Evolutionary conservation across 2,113 vertebrate species (phyloP).

Genomic region (Ctenomys sociabilis): DNA sequence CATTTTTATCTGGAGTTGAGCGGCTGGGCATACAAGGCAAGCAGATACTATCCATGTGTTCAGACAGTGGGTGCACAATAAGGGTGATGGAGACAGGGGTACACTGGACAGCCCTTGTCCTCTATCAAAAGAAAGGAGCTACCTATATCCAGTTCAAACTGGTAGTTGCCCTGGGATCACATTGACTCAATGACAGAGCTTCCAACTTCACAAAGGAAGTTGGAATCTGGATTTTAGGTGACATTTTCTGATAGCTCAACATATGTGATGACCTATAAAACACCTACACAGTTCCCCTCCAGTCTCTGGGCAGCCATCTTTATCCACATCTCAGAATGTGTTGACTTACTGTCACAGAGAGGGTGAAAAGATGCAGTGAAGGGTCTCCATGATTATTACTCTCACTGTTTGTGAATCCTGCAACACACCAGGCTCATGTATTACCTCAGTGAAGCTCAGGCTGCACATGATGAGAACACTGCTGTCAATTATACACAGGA

Average conservation of each 20-base stretch:
- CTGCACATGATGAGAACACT: background rate
- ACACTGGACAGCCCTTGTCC: background rate
- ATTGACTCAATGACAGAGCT: background rate
- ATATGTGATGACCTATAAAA: background rate
- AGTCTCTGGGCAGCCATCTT: background rate
- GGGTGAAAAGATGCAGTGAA: background rate
- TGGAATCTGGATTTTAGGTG: background rate
- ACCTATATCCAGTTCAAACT: background rate
- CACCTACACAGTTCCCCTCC: background rate
- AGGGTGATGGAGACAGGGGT: background rate
- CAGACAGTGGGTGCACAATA: rapidly evolving
- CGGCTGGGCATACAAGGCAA: background rate
- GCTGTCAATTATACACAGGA: no score
- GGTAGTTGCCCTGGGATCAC: background rate
- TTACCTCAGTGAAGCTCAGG: background rate
- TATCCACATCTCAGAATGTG: background rate
- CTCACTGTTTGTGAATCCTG: background rate
- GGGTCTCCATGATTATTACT: background rate
- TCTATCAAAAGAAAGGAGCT: background rate
- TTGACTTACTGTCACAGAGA: background rate
- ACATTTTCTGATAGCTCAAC: background rate
- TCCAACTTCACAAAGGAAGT: background rate
- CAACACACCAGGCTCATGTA: background rate
- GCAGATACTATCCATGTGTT: background rate
- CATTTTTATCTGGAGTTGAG: background rate